These are phyloP conservation scores for Trichonephila inaurata DNA, from an alignment of 1,140 invertebrate species.

Conservation along the genomic window DNA sequence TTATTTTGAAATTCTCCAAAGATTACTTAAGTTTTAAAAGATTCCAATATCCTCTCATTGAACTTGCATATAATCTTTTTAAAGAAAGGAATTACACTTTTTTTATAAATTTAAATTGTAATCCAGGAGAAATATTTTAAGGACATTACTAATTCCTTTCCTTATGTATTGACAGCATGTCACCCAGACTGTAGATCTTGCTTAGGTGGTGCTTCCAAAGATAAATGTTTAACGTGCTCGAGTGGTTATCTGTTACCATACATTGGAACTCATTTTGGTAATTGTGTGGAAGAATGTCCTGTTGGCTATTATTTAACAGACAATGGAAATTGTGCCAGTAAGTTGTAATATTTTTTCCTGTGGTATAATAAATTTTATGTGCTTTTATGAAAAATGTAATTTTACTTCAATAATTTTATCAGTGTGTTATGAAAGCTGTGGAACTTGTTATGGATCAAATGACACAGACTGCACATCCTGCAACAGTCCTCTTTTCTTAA, in stretches of 20 bases:
- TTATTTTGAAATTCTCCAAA: no score
- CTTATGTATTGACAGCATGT: constrained; percentile 19
- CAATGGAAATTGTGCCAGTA: constrained; percentile 46
- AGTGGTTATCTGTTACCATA: constrained; percentile 67
- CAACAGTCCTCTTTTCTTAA: constrained; percentile 34
- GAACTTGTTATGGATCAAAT: constrained; percentile 57
- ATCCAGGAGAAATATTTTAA: no score
- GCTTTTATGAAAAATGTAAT: no score
- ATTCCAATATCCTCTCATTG: neutral
- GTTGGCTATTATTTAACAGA: constrained; percentile 14
- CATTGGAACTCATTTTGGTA: constrained; percentile 68
- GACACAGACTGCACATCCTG: constrained; percentile 61
- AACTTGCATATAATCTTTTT: no score
- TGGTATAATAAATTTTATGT: no score
- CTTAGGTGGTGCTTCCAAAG: constrained; percentile 53
- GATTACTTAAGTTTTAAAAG: neutral
- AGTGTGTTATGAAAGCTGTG: constrained; percentile 50
- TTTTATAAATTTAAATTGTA: no score
- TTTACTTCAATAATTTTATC: neutral
- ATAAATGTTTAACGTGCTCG: constrained; percentile 65
- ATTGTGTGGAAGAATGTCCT: constrained; percentile 66
- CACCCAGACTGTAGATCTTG: constrained; percentile 67
- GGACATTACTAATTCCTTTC: neutral
- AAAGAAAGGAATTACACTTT: no score
- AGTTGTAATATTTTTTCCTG: neutral